Conservation (phyloP, 2,797 vertebrate genomes). For the Malacoctenus gilli region DNA sequence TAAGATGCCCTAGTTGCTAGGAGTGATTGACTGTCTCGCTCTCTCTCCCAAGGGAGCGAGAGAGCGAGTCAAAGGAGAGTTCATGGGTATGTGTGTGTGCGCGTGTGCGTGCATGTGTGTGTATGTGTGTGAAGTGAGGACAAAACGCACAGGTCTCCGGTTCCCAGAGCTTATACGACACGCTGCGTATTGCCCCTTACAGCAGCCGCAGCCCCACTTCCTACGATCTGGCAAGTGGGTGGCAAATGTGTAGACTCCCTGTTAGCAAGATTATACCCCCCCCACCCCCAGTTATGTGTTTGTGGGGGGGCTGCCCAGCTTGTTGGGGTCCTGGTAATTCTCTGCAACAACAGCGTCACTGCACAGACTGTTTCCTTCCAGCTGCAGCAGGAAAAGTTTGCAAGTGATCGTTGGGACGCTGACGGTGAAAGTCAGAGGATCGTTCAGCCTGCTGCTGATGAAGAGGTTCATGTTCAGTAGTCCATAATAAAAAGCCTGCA, state of each 20-base stretch:
- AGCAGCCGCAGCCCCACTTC: conserved; percentile 39
- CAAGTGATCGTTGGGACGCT: no score
- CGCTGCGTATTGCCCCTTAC: conserved; percentile 37
- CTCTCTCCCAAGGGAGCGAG: conserved; percentile 30
- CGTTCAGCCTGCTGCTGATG: no score
- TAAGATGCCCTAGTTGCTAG: conserved; percentile 74
- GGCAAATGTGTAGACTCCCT: conserved; percentile 61
- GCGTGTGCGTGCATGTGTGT: conserved; percentile 26
- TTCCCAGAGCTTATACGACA: conserved; percentile 64
- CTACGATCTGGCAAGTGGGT: conserved; percentile 60
- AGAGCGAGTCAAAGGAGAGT: no score
- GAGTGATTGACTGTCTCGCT: conserved; percentile 66
- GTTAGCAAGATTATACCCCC: conserved; percentile 50
- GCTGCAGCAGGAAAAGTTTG: background rate
- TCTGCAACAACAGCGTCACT: conserved; percentile 2
- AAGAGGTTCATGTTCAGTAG: no score
- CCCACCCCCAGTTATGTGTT: conserved; percentile 46
- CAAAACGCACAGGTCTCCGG: conserved; percentile 41
- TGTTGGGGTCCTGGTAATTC: conserved; percentile 11
- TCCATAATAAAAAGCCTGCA: no score
- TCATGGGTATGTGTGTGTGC: conserved; percentile 6
- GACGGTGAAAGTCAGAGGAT: no score
- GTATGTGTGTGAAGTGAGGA: conserved; percentile 41
- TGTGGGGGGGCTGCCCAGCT: conserved; percentile 11
- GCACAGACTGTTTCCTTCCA: conserved; percentile 1